Conservation (phyloP, 2,888 invertebrate species). For the Parapristionchus giblindavisi region DNA sequence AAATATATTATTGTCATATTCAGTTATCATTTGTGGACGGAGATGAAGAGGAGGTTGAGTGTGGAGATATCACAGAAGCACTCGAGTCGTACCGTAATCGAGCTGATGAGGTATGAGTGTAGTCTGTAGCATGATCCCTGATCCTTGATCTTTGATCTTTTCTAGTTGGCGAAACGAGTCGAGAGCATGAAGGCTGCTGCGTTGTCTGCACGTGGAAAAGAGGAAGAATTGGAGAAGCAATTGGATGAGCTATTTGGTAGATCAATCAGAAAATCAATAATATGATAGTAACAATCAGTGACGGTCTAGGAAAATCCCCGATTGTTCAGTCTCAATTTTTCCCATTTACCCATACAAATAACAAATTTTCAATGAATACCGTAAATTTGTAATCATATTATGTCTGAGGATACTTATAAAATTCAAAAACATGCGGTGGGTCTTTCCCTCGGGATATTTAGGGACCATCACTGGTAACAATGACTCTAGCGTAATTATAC, state of each 20-base stretch:
- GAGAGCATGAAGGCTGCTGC: constrained; percentile 53
- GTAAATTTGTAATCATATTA: no score
- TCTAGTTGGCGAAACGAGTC: constrained; percentile 48
- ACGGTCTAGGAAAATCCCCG: no score
- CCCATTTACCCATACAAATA: no score
- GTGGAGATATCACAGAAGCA: constrained; percentile 48
- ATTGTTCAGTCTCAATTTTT: no score
- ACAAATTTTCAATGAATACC: no score
- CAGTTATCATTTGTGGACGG: constrained; percentile 17
- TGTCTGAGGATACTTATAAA: no score
- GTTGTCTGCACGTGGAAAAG: constrained; percentile 47
- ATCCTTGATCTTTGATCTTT: background rate
- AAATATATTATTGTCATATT: background rate
- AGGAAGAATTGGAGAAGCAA: constrained; percentile 48
- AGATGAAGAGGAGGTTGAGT: constrained; percentile 48
- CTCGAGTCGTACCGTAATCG: constrained; percentile 46
- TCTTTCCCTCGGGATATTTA: no score
- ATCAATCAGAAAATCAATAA: background rate
- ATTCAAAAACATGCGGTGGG: no score
- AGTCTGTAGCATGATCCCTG: background rate
- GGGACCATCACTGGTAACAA: no score
- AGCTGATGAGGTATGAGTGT: constrained; percentile 42
- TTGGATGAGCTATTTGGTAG: constrained; percentile 46
- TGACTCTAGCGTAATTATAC: no score
- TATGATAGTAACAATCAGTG: no score